Evolutionary conservation across 2,113 vertebrate species (phyloP), one percentile per base, ranked within the genome.

Genomic region (Ciconia maguari): DNA sequence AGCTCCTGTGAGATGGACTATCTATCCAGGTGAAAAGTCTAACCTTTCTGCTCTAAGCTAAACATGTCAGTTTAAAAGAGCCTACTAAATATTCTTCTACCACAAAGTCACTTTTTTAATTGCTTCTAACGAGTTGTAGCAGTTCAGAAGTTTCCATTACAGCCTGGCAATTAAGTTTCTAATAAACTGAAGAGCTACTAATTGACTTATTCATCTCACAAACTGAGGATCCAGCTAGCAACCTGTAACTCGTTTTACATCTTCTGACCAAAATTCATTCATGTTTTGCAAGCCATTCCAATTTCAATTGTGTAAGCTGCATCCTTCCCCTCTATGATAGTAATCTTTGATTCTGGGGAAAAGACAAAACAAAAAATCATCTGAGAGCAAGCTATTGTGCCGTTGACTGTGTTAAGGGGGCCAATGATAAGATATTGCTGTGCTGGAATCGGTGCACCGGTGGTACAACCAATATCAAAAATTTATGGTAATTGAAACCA

Each of bases 401-500:
- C 25, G 17, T 19, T 12, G 6, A 94, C 78, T 82, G 24, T 77
- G 75, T 95, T 97, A 97, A 94, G 52, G 72, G 69, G 92, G 95
- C 90, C 88, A 71, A 89, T 27, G 91, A 90, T 88, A 97, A 98
- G 81, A 97, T 86, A 96, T 7, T 92, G 87, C 97, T 96, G 80
- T 84, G 72, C 90, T 95, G 90, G 96, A 97, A 96, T 94, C 79
- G n/a, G 68, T 58, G 69, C 87, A 86, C 68, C 2, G 3, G 81
- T 90, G 95, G 75, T 89, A 89, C 94, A 96, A 89, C 88, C 97
- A 97, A 93, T 98, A 98, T 97, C 91, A 98, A 98, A 98, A 98
- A 98, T 98, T 94, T 98, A 99, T 98, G 98, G 96, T 98, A 98
- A 99, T 97, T 98, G 98, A 98, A 99, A 98, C 97, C 97, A 97